Conservation (phyloP, 2,113 vertebrate species). For the Caranx ignobilis region DNA sequence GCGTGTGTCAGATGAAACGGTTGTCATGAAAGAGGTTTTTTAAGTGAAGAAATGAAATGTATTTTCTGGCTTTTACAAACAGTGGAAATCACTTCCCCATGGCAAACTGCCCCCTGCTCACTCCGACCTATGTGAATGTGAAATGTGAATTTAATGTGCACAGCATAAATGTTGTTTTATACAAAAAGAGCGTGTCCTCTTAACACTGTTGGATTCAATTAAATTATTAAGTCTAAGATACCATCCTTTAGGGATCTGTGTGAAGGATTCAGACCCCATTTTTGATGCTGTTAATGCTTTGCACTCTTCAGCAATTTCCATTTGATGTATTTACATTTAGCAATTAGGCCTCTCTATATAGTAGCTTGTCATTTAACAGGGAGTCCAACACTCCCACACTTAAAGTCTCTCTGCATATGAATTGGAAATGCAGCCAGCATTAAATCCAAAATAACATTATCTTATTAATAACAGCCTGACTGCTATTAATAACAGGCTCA, state of each 20-base stretch:
- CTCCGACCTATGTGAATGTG: background rate
- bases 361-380: background rate
- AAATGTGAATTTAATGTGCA: background rate
- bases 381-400: background rate
- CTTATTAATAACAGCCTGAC: background rate
- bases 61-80: slow-evolving; percentile 1
- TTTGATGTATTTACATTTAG: background rate
- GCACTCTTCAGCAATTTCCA: background rate
- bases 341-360: background rate
- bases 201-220: too few species aligned
- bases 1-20: slow-evolving; percentile 44
- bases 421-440: background rate
- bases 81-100: background rate
- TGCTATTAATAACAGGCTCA: too few species aligned
- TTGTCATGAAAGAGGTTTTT: slow-evolving; percentile 14
- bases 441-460: background rate
- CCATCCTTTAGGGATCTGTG: background rate
- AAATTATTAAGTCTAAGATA: background rate
- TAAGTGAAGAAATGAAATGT: background rate
- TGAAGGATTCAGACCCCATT: background rate
- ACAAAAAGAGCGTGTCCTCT: background rate
- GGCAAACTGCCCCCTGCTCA: background rate
- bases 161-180: background rate
- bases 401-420: background rate
- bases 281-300: background rate